A percentile compares a stretch with the other conserved stretches of the same genome.
Conservation (phyloP, 2,113 vertebrate species). For the Hypocryptadius cinnamomeus region DNA sequence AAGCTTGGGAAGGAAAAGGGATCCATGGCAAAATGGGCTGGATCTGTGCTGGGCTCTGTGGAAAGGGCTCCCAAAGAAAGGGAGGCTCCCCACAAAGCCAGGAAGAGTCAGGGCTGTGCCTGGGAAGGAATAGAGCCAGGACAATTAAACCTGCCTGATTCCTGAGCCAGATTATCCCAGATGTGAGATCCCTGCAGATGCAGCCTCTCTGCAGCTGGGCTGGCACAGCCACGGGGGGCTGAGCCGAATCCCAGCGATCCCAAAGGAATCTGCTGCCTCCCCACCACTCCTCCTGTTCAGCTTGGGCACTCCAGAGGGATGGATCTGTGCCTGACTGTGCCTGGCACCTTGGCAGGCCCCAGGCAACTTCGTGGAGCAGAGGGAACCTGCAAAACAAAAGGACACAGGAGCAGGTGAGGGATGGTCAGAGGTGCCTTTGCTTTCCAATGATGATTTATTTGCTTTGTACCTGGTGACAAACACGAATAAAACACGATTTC, state of each 20-base stretch:
- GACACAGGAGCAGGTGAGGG: background rate
- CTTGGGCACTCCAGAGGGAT: background rate
- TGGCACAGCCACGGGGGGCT: rapidly evolving
- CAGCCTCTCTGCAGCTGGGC: background rate
- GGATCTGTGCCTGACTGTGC: background rate
- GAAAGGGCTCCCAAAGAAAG: background rate
- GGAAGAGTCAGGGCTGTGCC: background rate
- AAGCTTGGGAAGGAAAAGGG: background rate
- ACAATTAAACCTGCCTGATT: background rate
- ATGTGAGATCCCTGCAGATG: background rate
- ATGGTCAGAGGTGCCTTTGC: background rate
- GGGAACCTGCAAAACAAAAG: background rate
- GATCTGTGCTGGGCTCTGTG: background rate
- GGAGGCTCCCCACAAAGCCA: background rate
- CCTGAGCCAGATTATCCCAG: background rate
- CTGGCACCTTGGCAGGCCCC: background rate
- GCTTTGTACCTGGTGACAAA: background rate
- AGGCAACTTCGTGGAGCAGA: background rate
- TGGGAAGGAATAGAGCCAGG: background rate
- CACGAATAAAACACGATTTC: background rate
- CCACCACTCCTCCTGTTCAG: background rate
- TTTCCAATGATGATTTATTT: background rate
- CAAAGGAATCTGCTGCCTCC: background rate
- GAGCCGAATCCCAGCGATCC: background rate
- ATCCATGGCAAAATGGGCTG: background rate